Evolutionary conservation across 2,888 invertebrate genomes (phyloP).

Genomic region (Pimpla rufipes): DNA sequence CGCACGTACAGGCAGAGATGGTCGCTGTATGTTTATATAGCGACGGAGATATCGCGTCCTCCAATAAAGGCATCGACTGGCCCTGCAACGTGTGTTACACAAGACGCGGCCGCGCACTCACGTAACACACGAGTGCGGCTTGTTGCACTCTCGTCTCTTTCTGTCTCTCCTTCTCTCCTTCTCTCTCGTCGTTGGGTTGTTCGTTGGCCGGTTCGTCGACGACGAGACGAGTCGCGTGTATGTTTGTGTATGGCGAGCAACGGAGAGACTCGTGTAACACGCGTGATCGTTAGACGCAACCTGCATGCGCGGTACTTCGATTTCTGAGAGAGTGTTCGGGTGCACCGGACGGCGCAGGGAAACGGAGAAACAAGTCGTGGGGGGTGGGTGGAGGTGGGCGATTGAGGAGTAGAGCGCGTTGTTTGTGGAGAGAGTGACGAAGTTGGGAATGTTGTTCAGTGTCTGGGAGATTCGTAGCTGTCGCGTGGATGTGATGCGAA

Average conservation of each 20-base stretch:
- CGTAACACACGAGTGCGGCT: conserved; percentile 39
- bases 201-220: conserved; percentile 3
- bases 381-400: too few relatives aligned
- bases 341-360: too few relatives aligned
- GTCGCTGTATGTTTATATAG: conserved; percentile 7
- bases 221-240: background rate
- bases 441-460: too few relatives aligned
- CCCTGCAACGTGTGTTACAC: conserved; percentile 53
- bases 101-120: conserved; percentile 58
- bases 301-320: background rate
- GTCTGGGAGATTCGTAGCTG: too few relatives aligned
- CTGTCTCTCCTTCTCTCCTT: too few relatives aligned
- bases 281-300: conserved; percentile 26
- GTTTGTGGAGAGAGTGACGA: too few relatives aligned
- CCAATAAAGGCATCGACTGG: conserved; percentile 73
- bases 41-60: conserved; percentile 61
- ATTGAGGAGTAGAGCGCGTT: background rate
- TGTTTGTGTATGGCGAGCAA: background rate
- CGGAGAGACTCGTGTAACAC: conserved; percentile 22
- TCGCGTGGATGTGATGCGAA: too few relatives aligned
- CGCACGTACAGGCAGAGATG: background rate
- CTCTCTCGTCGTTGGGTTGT: conserved; percentile 47
- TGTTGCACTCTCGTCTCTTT: conserved; percentile 9
- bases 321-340: too few relatives aligned
- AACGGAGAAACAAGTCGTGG: conserved; percentile 2